These are phyloP conservation scores for Tenthredo distinguenda DNA, from an alignment of 2,888 invertebrate genomes.

Conservation along the genomic window DNA sequence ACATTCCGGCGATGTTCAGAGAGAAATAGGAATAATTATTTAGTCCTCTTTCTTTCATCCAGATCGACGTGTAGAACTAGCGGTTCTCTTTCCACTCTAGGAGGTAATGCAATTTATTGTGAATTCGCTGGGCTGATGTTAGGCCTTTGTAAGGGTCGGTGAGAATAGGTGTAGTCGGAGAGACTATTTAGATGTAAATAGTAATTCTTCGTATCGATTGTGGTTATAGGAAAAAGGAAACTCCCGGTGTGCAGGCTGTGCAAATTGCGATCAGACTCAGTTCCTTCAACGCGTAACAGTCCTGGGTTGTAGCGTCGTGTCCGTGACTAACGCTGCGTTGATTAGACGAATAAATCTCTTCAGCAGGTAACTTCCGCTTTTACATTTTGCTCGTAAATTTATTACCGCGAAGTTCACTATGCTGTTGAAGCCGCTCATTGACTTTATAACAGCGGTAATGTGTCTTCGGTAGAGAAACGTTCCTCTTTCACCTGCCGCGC, in stretches of 20 bases:
- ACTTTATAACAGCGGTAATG: not conserved
- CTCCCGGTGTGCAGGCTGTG: not conserved
- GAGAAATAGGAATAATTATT: not conserved
- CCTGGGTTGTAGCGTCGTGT: not conserved
- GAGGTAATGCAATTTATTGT: not conserved
- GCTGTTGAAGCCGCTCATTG: not conserved
- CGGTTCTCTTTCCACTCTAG: not conserved
- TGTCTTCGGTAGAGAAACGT: constrained; percentile 1
- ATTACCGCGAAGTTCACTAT: constrained; percentile 1
- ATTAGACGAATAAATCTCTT: constrained; percentile 41
- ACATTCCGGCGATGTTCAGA: not conserved
- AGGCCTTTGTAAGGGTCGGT: not conserved
- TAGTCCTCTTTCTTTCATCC: not conserved
- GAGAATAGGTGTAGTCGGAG: not conserved
- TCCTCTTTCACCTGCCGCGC: constrained; percentile 39
- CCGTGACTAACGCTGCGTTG: constrained; percentile 44
- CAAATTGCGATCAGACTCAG: constrained; percentile 46
- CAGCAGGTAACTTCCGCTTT: constrained; percentile 33
- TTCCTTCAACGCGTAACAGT: not conserved
- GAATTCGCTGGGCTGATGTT: not conserved
- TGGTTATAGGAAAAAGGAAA: not conserved
- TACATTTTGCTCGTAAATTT: constrained; percentile 20
- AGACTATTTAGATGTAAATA: not conserved
- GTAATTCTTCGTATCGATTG: not conserved
- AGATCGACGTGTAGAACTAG: not conserved